Percentiles rank a stretch among this genome's conserved stretches.
Conservation (phyloP, 92 coral and sea anemone genomes). For the Pocillopora meandrina region DNA sequence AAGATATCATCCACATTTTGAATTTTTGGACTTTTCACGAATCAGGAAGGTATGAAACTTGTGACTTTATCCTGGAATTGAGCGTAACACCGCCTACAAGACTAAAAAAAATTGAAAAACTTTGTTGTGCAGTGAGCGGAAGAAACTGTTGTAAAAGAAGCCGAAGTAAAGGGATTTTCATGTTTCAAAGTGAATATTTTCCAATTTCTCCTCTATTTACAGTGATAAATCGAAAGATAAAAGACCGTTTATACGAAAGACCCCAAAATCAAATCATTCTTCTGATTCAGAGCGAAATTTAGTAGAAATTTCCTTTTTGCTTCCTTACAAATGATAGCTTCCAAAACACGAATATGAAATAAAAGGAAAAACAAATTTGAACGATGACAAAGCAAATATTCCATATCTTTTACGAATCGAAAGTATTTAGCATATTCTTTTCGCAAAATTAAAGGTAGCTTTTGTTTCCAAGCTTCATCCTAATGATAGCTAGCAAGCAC, state of each 20-base stretch:
- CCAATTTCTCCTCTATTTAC: no score
- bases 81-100: neutral
- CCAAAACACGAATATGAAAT: no score
- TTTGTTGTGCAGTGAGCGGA: neutral
- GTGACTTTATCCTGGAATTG: neutral
- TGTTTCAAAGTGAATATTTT: no score
- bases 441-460: neutral
- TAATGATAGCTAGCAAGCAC: neutral
- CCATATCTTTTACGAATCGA: neutral
- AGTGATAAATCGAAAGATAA: no score
- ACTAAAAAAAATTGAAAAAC: neutral
- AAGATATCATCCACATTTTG: neutral
- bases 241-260: no score
- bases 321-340: no score
- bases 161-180: no score
- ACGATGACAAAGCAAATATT: neutral
- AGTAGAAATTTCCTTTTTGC: no score
- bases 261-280: no score
- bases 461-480: neutral
- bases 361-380: neutral
- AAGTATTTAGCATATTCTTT: neutral
- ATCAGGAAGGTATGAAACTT: neutral
- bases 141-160: neutral
- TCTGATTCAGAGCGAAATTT: no score
- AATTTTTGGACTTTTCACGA: neutral